A percentile compares a stretch with the other conserved stretches of the same genome.
Evolutionary conservation across 2,113 vertebrate species (phyloP).

Genomic region (Condylura cristata): DNA sequence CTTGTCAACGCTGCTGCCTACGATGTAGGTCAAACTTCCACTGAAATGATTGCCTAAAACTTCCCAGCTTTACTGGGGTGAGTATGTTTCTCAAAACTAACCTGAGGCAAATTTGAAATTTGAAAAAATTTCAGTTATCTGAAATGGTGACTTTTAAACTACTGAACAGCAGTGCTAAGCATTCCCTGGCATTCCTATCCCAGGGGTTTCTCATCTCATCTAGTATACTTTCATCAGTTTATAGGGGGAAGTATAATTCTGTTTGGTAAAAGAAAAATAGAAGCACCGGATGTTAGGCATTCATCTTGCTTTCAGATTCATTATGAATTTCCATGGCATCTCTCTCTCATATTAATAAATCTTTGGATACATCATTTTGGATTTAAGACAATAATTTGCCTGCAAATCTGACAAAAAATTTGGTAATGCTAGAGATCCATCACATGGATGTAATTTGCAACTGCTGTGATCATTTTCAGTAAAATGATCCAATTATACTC

Average conservation of each 20-base stretch:
- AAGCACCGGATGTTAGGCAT: neutral
- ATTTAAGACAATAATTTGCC: slow-evolving; percentile 76
- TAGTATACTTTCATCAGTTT: slow-evolving; percentile 40
- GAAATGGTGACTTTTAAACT: slow-evolving; percentile 31
- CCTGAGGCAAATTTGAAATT: slow-evolving; percentile 47
- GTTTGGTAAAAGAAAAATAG: slow-evolving; percentile 63
- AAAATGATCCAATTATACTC: slow-evolving; percentile 64
- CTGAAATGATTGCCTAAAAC: slow-evolving; percentile 4
- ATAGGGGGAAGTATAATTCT: slow-evolving; percentile 55
- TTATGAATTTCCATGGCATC: slow-evolving; percentile 40
- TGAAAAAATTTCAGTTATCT: slow-evolving; percentile 22
- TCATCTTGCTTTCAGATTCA: slow-evolving; percentile 27
- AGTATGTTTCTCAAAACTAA: slow-evolving; percentile 55
- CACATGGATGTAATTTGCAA: slow-evolving; percentile 70
- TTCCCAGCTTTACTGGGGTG: neutral
- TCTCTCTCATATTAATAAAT: slow-evolving; percentile 40
- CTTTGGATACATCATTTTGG: slow-evolving; percentile 67
- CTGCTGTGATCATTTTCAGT: slow-evolving; percentile 70
- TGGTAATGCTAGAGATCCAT: slow-evolving; percentile 60
- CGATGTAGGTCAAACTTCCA: neutral
- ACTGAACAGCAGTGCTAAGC: neutral
- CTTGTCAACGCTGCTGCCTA: accelerated
- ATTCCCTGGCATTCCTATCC: slow-evolving; percentile 35
- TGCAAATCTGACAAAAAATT: slow-evolving; percentile 70
- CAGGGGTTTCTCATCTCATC: neutral